Conservation (phyloP, 1,140 invertebrate genomes). For the Diabrotica undecimpunctata region DNA sequence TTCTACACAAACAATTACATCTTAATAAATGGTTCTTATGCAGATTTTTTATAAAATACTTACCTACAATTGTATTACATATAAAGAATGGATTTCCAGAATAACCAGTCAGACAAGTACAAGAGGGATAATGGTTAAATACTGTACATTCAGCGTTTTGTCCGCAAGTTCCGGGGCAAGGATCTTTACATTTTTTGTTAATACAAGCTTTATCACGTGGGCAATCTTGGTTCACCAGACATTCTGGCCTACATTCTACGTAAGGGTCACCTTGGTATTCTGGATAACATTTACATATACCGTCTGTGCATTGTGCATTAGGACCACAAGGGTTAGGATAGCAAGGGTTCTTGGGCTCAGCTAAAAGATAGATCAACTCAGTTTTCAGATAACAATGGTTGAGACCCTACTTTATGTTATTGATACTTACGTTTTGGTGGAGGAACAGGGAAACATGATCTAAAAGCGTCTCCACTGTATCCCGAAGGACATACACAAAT, state of each 20-base stretch:
- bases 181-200: constrained; percentile 67
- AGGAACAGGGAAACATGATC: constrained; percentile 51
- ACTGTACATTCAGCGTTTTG: constrained; percentile 66
- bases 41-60: constrained; percentile 10
- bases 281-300: constrained; percentile 60
- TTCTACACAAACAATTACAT: constrained; percentile 16
- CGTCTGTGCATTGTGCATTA: constrained; percentile 54
- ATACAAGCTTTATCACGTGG: constrained; percentile 62
- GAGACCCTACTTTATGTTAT: too few species aligned
- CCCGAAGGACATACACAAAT: constrained; percentile 59
- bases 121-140: constrained; percentile 67
- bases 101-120: constrained; percentile 62
- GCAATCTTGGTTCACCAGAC: constrained; percentile 65
- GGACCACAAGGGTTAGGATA: constrained; percentile 62
- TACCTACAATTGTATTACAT: constrained; percentile 48
- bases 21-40: background rate
- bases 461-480: constrained; percentile 61
- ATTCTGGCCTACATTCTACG: constrained; percentile 67
- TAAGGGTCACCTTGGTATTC: constrained; percentile 67
- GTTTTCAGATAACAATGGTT: too few species aligned
- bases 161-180: constrained; percentile 72
- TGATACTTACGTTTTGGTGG: constrained; percentile 42
- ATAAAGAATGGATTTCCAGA: constrained; percentile 66
- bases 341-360: constrained; percentile 51
- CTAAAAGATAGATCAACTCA: constrained; percentile 11